phyloP scores from a whole-genome alignment of 2,113 vertebrate species.

The Pedionomus torquatus region DNA sequence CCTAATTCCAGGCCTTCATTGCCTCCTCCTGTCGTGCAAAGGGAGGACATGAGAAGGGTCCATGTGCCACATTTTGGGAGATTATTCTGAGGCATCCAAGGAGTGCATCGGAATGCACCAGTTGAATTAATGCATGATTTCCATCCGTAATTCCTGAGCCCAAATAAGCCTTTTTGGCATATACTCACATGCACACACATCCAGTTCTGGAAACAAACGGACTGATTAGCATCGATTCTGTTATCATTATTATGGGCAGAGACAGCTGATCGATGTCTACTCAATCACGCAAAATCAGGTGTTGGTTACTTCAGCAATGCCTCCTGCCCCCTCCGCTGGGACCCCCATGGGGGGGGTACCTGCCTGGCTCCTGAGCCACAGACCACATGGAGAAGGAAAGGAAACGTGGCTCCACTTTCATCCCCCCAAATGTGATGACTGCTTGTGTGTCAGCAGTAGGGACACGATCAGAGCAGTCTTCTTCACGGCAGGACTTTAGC shows the following conservation, averaged over 20 bases:
- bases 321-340: not conserved
- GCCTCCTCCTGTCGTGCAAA: not conserved
- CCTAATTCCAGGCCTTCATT: not conserved
- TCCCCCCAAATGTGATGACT: not conserved
- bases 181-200: not conserved
- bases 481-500: not conserved
- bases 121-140: not conserved
- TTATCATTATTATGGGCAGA: not conserved
- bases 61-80: accelerated
- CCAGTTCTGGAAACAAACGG: not conserved
- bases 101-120: not conserved
- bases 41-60: accelerated
- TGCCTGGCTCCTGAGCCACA: accelerated
- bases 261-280: not conserved
- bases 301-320: not conserved
- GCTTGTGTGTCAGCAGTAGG: not conserved
- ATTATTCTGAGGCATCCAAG: not conserved
- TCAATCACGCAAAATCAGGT: not conserved
- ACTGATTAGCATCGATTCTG: not conserved
- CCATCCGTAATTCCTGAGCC: not conserved
- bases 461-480: not conserved
- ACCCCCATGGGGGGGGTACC: accelerated
- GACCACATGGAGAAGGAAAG: too few species aligned
- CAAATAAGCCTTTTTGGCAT: not conserved
- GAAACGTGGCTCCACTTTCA: not conserved